Percentiles rank a stretch among this genome's conserved stretches.
These are phyloP conservation scores for Drosophila buzzatii DNA, from an alignment of 2,888 invertebrate genomes.

Conservation along the genomic window DNA sequence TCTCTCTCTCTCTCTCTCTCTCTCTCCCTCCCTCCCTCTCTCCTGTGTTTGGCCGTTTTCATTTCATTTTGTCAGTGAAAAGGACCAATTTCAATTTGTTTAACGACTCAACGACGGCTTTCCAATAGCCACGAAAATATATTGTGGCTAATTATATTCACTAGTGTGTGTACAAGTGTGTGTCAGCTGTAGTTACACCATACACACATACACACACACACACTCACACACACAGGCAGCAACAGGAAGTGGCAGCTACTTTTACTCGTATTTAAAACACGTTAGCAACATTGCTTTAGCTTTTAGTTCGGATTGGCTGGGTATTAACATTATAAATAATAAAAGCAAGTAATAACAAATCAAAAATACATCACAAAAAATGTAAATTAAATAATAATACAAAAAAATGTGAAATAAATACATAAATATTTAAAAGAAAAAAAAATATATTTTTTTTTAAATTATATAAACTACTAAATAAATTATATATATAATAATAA, in stretches of 20 bases:
- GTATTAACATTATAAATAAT: neutral
- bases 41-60: conserved; percentile 47
- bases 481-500: neutral
- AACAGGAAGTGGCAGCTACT: conserved; percentile 65
- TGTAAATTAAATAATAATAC: neutral
- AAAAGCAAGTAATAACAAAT: neutral
- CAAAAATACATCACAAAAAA: neutral
- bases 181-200: conserved; percentile 39
- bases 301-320: neutral
- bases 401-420: neutral
- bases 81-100: conserved; percentile 76
- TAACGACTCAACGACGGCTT: conserved; percentile 55
- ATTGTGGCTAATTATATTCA: conserved; percentile 61
- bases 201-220: conserved; percentile 7
- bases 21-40: neutral
- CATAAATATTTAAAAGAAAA: neutral
- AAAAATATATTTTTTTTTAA: neutral
- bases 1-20: neutral
- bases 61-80: conserved; percentile 63
- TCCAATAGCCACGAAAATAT: conserved; percentile 62
- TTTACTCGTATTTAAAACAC: conserved; percentile 42
- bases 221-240: conserved; percentile 10
- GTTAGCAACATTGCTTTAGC: neutral
- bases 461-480: neutral
- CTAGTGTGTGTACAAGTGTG: conserved; percentile 8